phyloP scores from a whole-genome alignment of 2,888 invertebrate genomes.

The Escarpia spicata region DNA sequence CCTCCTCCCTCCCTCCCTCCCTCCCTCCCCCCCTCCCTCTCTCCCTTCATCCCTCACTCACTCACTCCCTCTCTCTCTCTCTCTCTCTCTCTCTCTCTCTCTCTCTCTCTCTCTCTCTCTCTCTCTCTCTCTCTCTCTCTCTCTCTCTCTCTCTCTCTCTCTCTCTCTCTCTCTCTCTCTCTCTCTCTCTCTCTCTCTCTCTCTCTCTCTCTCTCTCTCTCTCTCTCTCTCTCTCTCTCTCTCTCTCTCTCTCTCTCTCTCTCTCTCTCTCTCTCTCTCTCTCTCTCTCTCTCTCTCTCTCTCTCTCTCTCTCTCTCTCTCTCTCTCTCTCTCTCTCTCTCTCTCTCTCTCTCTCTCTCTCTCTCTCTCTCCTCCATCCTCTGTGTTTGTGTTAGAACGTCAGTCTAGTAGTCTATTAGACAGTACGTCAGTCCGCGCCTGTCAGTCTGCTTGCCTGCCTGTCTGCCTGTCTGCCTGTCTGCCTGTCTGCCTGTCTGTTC shows the following conservation, averaged over 20 bases:
- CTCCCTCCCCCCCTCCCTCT: no score
- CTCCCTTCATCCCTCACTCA: no score
- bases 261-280: background rate
- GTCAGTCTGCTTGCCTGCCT: no score
- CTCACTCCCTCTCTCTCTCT: no score
- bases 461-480: no score
- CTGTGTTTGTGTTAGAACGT: no score
- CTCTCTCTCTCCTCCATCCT: slow-evolving; percentile 1
- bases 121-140: background rate
- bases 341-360: slow-evolving; percentile 1
- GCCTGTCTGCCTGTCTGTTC: no score
- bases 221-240: slow-evolving; percentile 1
- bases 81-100: no score
- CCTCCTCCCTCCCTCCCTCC: no score
- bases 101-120: background rate
- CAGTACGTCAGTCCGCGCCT: no score
- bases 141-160: background rate
- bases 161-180: background rate
- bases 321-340: background rate
- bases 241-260: slow-evolving; percentile 1
- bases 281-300: background rate
- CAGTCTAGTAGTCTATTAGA: no score
- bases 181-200: background rate
- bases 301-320: background rate
- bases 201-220: slow-evolving; percentile 1